Conservation (phyloP, 2,797 vertebrate species). For the Coregonus ussuriensis region DNA sequence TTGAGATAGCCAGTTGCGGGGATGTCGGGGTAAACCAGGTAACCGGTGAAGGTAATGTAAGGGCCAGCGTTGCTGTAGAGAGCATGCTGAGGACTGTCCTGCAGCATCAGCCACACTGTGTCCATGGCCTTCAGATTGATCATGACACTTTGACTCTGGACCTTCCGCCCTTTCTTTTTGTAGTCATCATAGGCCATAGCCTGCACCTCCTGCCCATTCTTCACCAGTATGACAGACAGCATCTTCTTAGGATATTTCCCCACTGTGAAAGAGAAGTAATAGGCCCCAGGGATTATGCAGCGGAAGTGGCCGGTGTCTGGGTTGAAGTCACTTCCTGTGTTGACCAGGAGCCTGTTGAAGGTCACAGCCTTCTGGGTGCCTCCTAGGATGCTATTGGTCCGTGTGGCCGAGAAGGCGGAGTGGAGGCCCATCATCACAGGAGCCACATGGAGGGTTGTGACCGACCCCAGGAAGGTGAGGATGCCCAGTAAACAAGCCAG, state of each 20-base stretch:
- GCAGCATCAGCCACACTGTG: conserved; percentile 75
- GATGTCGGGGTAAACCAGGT: conserved; percentile 74
- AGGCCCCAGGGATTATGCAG: conserved; percentile 75
- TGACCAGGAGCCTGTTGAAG: conserved; percentile 78
- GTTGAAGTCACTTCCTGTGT: conserved; percentile 77
- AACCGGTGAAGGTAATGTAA: conserved; percentile 82
- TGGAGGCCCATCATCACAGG: conserved; percentile 46
- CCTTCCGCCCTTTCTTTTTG: conserved; percentile 74
- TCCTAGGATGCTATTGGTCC: conserved; percentile 71
- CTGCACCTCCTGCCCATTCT: conserved; percentile 79
- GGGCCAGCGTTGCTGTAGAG: conserved; percentile 79
- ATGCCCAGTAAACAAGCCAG: conserved; percentile 56
- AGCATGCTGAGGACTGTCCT: conserved; percentile 73
- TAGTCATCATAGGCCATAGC: conserved; percentile 78
- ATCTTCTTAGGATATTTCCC: conserved; percentile 81
- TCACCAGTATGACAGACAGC: conserved; percentile 81
- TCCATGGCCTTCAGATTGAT: conserved; percentile 75
- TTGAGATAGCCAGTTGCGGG: conserved; percentile 50
- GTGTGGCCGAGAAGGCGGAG: conserved; percentile 81
- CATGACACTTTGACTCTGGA: conserved; percentile 81
- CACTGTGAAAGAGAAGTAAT: conserved; percentile 80
- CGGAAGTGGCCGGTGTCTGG: conserved; percentile 75
- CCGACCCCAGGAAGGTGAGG: conserved; percentile 43
- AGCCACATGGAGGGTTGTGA: conserved; percentile 50
- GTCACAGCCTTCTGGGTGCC: conserved; percentile 72